Conservation (phyloP, 2,113 vertebrate genomes). For the Promerops cafer region DNA sequence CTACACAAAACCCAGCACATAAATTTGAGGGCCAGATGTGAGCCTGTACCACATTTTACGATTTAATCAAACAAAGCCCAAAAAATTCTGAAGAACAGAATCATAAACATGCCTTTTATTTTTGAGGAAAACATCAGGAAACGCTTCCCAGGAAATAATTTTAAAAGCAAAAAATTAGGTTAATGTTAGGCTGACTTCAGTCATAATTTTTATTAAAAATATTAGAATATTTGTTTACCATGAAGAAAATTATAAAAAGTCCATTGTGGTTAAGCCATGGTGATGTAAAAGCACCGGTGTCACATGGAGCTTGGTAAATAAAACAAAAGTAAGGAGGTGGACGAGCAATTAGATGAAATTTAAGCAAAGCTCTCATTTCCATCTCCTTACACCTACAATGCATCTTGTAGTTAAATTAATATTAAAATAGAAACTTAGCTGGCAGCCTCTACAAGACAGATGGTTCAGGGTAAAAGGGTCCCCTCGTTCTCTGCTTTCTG, state of each 20-base stretch:
- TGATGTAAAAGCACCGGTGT: fast-evolving
- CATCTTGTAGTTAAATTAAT: neutral
- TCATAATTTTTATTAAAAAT: neutral
- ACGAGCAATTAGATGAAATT: neutral
- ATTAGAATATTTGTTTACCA: neutral
- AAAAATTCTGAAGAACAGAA: neutral
- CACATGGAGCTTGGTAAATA: neutral
- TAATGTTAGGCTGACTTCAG: neutral
- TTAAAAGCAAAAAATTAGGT: neutral
- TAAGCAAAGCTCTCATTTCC: neutral
- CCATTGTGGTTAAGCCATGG: neutral
- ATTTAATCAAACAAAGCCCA: neutral
- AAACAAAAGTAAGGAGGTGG: neutral
- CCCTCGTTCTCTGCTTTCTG: neutral
- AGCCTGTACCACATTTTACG: neutral
- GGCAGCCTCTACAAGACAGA: neutral
- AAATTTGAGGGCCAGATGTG: neutral
- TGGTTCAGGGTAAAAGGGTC: neutral
- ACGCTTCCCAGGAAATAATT: neutral
- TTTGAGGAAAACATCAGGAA: neutral
- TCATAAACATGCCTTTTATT: neutral
- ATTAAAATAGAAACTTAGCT: neutral
- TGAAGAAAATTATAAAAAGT: neutral
- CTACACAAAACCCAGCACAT: neutral
- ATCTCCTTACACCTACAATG: neutral